Conservation (phyloP, 2,888 invertebrate species). For the Lamellibrachia columna region DNA sequence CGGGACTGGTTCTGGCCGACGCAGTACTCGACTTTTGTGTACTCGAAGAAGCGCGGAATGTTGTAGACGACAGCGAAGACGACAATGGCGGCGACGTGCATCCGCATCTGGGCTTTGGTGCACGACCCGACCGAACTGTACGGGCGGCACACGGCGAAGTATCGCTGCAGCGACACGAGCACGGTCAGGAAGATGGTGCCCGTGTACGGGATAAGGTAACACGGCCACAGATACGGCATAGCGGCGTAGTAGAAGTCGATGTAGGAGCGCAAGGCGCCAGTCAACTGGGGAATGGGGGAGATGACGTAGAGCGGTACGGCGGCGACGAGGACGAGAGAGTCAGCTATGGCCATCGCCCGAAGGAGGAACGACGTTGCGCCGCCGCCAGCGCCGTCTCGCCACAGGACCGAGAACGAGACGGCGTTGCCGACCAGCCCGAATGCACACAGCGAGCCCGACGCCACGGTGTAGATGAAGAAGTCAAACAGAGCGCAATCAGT, state of each 20-base stretch:
- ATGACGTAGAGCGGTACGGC: conserved; percentile 43
- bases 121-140: conserved; percentile 36
- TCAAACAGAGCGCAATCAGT: conserved; percentile 40
- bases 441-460: conserved; percentile 38
- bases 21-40: conserved; percentile 36
- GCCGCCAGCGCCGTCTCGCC: conserved; percentile 28
- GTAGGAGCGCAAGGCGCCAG: background rate
- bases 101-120: conserved; percentile 30
- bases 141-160: conserved; percentile 45
- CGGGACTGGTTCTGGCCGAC: conserved; percentile 33
- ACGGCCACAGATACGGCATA: conserved; percentile 37
- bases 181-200: conserved; percentile 44
- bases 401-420: conserved; percentile 42
- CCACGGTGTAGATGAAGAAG: conserved; percentile 41
- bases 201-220: conserved; percentile 43
- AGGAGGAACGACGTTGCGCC: conserved; percentile 38
- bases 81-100: conserved; percentile 39
- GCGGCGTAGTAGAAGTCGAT: background rate
- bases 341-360: conserved; percentile 44
- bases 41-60: conserved; percentile 49
- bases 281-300: conserved; percentile 27
- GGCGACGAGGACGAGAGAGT: conserved; percentile 42
- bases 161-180: conserved; percentile 45
- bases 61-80: conserved; percentile 46
- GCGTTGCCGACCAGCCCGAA: conserved; percentile 43